Conservation (phyloP, 2,888 invertebrate genomes). For the Orthosia gothica region DNA sequence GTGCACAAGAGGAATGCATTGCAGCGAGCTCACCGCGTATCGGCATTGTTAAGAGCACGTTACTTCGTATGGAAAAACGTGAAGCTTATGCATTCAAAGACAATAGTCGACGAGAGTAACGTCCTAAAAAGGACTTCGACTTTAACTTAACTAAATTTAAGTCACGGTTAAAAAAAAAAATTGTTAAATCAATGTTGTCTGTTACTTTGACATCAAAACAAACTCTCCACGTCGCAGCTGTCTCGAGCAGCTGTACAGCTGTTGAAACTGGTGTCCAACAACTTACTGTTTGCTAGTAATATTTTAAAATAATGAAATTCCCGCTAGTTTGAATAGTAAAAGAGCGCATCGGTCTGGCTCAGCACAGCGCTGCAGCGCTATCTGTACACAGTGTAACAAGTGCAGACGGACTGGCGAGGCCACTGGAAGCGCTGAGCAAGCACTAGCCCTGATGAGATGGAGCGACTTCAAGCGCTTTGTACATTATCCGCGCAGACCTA, state of each 20-base stretch:
- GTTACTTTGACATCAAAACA: constrained; percentile 18
- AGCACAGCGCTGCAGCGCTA: constrained; percentile 38
- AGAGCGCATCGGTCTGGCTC: constrained; percentile 33
- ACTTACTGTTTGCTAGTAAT: constrained; percentile 34
- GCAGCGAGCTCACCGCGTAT: constrained; percentile 36
- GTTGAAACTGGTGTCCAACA: constrained; percentile 18
- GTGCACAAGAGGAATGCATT: constrained; percentile 30
- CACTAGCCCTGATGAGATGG: constrained; percentile 62
- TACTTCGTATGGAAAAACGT: constrained; percentile 46
- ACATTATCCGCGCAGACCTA: constrained; percentile 57
- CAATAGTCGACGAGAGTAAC: constrained; percentile 3
- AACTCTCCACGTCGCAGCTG: constrained; percentile 1
- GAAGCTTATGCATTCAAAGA: constrained; percentile 42
- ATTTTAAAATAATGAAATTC: constrained; percentile 54
- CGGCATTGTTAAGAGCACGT: constrained; percentile 49
- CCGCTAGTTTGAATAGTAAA: constrained; percentile 44
- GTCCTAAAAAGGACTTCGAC: too few species aligned
- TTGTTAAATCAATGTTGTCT: constrained; percentile 7
- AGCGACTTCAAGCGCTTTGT: constrained; percentile 62
- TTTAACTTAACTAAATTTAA: too few species aligned
- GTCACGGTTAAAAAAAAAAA: too few species aligned
- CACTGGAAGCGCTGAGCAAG: constrained; percentile 61
- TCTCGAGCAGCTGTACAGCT: neutral
- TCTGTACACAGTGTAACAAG: constrained; percentile 24
- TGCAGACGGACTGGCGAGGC: constrained; percentile 20